These are phyloP conservation scores for Fregata magnificens DNA, from an alignment of 2,113 vertebrate genomes.

Conservation along the genomic window DNA sequence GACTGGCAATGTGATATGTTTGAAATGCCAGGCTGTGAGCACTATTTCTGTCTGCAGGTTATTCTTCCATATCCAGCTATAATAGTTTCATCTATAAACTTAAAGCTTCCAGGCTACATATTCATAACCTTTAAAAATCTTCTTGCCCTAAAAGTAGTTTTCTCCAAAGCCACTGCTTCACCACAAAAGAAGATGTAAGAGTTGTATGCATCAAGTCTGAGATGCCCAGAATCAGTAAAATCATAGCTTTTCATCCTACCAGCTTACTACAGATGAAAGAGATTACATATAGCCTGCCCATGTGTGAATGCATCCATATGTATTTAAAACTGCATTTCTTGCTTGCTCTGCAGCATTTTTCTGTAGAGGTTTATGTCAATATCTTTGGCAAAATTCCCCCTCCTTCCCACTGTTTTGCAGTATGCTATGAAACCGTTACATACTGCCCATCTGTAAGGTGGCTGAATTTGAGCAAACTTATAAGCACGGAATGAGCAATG, in stretches of 20 bases:
- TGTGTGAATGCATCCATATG: not conserved
- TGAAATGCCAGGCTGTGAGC: not conserved
- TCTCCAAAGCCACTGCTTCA: not conserved
- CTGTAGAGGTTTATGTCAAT: conserved; percentile 23
- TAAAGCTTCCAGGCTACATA: conserved; percentile 1
- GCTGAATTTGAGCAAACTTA: conserved; percentile 17
- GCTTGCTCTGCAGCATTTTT: not conserved
- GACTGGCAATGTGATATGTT: not conserved
- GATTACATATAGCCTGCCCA: not conserved
- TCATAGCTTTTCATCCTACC: not conserved
- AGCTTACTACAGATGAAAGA: conserved; percentile 17
- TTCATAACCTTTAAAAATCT: conserved; percentile 18
- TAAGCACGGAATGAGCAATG: not conserved
- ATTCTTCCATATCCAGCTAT: not conserved
- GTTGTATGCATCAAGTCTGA: not conserved
- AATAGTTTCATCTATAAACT: conserved; percentile 21
- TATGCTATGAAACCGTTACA: not conserved
- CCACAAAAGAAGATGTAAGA: not conserved
- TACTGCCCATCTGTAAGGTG: not conserved
- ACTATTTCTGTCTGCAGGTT: not conserved
- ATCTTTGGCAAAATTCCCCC: conserved; percentile 24
- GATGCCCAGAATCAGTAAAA: conserved; percentile 17
- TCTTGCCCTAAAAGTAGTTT: not conserved
- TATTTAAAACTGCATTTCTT: not conserved
- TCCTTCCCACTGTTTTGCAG: conserved; percentile 25